These are phyloP conservation scores for Mesorhabditis belari DNA, from an alignment of 2,888 invertebrate genomes.

Conservation along the genomic window DNA sequence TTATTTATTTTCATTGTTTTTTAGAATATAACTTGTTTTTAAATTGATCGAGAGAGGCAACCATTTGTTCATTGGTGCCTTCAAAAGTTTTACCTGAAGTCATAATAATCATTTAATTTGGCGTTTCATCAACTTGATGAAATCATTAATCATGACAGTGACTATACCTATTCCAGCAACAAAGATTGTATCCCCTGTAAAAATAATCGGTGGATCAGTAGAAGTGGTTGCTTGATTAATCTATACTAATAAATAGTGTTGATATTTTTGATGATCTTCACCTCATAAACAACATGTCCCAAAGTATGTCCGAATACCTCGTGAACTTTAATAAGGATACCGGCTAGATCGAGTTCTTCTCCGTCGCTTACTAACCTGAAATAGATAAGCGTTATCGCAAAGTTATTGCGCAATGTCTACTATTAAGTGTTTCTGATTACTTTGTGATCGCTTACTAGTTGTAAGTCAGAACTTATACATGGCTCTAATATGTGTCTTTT, in stretches of 20 bases:
- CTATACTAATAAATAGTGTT: neutral
- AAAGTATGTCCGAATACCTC: neutral
- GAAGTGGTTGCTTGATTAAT: neutral
- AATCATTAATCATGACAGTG: neutral
- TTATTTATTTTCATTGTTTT: too few species aligned
- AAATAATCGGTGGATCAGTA: neutral
- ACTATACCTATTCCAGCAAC: neutral
- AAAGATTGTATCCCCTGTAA: neutral
- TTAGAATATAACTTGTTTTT: neutral
- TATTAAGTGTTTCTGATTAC: too few species aligned
- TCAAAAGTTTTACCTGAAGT: neutral
- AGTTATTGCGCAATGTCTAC: too few species aligned
- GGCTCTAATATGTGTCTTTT: too few species aligned
- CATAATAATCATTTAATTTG: too few species aligned
- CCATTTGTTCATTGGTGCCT: neutral
- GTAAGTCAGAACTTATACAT: too few species aligned
- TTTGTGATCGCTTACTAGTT: too few species aligned
- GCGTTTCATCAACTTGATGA: too few species aligned
- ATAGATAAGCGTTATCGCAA: neutral
- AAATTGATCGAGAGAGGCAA: neutral
- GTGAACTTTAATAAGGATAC: neutral
- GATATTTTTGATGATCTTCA: neutral
- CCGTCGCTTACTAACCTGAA: neutral
- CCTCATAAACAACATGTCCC: neutral
- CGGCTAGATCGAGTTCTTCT: neutral